Base-by-base conservation (phyloP, 2,113 vertebrate genomes). In the Daphoenositta chrysoptera region DNA sequence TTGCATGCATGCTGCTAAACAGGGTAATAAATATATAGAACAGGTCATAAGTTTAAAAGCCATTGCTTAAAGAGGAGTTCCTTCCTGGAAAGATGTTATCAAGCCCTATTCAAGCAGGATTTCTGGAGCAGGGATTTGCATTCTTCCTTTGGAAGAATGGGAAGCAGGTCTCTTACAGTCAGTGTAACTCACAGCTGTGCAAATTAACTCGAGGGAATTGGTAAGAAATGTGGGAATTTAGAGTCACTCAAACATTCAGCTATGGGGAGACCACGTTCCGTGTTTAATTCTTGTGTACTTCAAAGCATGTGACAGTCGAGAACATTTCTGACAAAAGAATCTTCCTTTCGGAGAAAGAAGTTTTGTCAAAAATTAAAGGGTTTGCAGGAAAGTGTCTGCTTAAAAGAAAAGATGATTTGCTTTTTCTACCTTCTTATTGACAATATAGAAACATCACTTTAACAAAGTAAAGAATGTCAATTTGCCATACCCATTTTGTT, bases 301-400 rank as follows among this genome's bases (percentile, higher is more conserved):
- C 47, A 71, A 83, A 94, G 54, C 86, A 65, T 79, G 66, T 73
- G 71, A 79, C 73, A 85, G 60, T 71, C 83, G 83, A 75, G 92
- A 90, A 89, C 69, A 81, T 86, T 90, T 90, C 80, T 92, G 83
- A 94, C 79, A 95, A 86, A 96, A 83, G 84, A 75, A 58, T 75
- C 65, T 92, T 94, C 79, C 63, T 93, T 90, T 86, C 33, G 10
- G 68, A 92, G 88, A 90, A 56, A 57, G 56, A 58, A 48, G 48
- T 70, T 93, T 88, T 91, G 83, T 90, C 82, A 81, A 89, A 97
- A 97, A 92, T 93, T 69, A 95, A 87, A 93, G 83, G 84, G 50
- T 94, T 94, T 85, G 63, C 91, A 76, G 71, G 53, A 33, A 94
- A 70, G 57, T 45, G 60, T 89, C 93, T 92, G 45, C 70, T 78